Evolutionary conservation across 2,888 invertebrate species (phyloP), one percentile per base, ranked within the genome.

Genomic region (Cheilosia vernalis): DNA sequence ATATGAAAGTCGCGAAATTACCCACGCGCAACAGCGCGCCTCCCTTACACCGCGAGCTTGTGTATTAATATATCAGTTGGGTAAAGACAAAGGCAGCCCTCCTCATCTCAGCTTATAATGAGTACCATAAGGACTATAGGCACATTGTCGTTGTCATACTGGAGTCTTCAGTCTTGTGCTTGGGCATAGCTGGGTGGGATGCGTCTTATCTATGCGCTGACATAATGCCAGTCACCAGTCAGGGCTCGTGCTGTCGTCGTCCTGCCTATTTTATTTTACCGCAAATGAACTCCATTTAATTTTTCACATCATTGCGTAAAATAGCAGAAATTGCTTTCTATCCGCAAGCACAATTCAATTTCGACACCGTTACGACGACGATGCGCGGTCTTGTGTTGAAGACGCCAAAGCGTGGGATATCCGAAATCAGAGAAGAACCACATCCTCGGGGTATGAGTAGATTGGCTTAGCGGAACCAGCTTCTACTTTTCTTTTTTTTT

Each of bases 201-300:
- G 51, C 49, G 49, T 66, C 66, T 76, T 76, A 58, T 76, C 74
- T 66, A 76, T 17, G 56, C 37, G 66, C 66, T 64, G 66, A 58
- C 47, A 66, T 66, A 66, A 64, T 76, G 58, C 66, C 64, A 66
- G 73, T 33, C 53, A 60, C 51, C 51, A 51, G 24, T 21, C 51
- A 15, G 51, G 37, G 4, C 44, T 37, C 17, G 49, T 60, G n/a
- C 37, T 47, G 44, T 42, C 13, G 27, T 40, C 42, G 30, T 53
- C 74, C 47, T 44, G 56, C 74, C 74, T 74, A 74, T 74, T 76
- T 76, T 47, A 76, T 66, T 76, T 66, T 66, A 58, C 74, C 74
- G 33, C 74, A 76, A 76, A 76, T 76, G 74, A 76, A 76, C 64
- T 76, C 58, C 66, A 76, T 76, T 76, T 76, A 76, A 76, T 76